Base-by-base conservation (phyloP, 2,113 vertebrate genomes). In the Galemys pyrenaicus region DNA sequence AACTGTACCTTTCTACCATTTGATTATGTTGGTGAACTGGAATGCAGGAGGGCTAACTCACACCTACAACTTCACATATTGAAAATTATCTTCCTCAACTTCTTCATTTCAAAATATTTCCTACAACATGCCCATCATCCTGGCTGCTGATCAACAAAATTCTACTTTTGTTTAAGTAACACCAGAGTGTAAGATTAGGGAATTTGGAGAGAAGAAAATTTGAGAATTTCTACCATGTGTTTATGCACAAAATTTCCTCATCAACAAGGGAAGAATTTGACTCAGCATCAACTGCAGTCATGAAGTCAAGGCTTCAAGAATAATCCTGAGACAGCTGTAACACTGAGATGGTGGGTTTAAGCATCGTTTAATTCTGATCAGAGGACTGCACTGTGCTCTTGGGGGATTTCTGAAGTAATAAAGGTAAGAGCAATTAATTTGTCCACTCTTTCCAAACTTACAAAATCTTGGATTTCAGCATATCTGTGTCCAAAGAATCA, bases 401-500 rank as follows among this genome's bases (percentile, higher is more conserved):
- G 95, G 92, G 95, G 64, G 79, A 87, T 97, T 97, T 91, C 95
- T 96, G 89, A 98, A 96, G 83, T 82, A 90, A 64, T 87, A 58
- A 96, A 97, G 54, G 89, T 94, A 96, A 65, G 74, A 97, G 90
- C 94, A 96, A 97, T 96, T 98, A 96, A 92, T 74, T 92, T 80
- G 74, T 68, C 89, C 0, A 12, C 80, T 95, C 77, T 88, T 84
- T 74, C 80, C 58, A 89, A 95, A 95, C 60, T 81, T 95, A 95
- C n/a, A 96, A 89, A 91, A 95, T 94, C 77, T 86, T 95, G 83
- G 92, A 95, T 97, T 97, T 97, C 96, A 95, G 92, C 92, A 80
- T 92, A 68, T 80, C 84, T 94, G 84, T 90, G 96, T 97, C 97
- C 91, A 96, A 96, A 95, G 87, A 80, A 67, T 16, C 9, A 82